These are phyloP conservation scores for Phoronis australis DNA, from an alignment of 2,888 invertebrate species.

Conservation along the genomic window DNA sequence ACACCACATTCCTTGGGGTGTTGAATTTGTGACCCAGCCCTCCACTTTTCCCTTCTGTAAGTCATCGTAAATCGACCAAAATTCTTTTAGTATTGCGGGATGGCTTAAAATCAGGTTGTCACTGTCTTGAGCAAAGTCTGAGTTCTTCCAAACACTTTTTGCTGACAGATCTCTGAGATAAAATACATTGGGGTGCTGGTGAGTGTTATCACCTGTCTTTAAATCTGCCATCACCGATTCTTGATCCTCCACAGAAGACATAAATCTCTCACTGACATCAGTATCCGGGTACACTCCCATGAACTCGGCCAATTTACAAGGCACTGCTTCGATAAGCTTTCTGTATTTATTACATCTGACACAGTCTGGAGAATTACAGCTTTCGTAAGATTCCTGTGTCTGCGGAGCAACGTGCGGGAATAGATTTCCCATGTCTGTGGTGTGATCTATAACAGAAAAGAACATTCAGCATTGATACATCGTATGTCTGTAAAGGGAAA, in stretches of 20 bases:
- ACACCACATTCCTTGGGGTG: conserved; percentile 34
- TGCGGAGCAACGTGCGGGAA: no score
- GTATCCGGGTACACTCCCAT: background rate
- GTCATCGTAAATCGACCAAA: conserved; percentile 8
- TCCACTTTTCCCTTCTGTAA: background rate
- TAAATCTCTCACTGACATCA: no score
- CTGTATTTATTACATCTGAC: conserved; percentile 26
- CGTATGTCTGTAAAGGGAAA: no score
- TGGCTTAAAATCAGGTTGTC: conserved; percentile 7
- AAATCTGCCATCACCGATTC: background rate
- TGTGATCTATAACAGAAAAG: background rate
- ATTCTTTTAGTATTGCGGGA: conserved; percentile 17
- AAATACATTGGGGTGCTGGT: conserved; percentile 21
- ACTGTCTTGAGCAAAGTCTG: conserved; percentile 9
- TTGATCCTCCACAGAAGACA: no score
- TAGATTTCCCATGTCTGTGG: no score
- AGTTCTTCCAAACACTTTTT: conserved; percentile 2
- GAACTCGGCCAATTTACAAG: background rate
- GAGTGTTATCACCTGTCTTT: background rate
- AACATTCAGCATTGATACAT: no score
- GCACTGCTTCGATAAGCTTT: background rate
- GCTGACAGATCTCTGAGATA: conserved; percentile 5
- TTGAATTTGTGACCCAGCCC: conserved; percentile 34
- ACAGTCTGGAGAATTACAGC: conserved; percentile 25
- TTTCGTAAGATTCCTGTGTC: background rate